Evolutionary conservation across 1,140 invertebrate species (phyloP).

Genomic region (Hesperophylax magnus): DNA sequence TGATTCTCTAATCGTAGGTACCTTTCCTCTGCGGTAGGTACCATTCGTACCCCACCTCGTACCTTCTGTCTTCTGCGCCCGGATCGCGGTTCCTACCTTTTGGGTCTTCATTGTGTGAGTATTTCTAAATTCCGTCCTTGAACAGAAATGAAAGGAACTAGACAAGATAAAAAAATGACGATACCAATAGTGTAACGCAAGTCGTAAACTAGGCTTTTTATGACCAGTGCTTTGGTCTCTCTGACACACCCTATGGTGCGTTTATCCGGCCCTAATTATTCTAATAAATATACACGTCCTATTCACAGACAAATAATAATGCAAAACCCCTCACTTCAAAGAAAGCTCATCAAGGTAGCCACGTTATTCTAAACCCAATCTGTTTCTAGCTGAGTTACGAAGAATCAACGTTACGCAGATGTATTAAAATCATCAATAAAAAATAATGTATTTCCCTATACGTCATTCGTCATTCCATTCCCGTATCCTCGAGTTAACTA

Average conservation of each 20-base stretch:
- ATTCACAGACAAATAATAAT: too few species aligned
- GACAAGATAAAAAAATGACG: background rate
- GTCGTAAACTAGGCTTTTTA: constrained; percentile 17
- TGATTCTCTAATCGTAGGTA: background rate
- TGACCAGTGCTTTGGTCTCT: constrained; percentile 1
- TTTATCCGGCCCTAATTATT: constrained; percentile 33
- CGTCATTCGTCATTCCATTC: too few species aligned
- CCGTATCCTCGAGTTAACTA: too few species aligned
- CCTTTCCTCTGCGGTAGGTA: too few species aligned
- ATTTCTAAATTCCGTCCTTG: constrained; percentile 3
- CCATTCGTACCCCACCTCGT: background rate
- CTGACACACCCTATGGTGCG: constrained; percentile 10
- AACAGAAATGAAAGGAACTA: constrained; percentile 6
- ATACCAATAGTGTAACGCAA: background rate
- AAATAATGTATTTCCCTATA: too few species aligned
- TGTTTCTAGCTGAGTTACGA: too few species aligned
- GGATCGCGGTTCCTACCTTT: too few species aligned
- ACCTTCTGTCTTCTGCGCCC: background rate
- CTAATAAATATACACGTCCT: background rate
- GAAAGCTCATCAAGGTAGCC: too few species aligned
- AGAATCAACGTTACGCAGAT: too few species aligned
- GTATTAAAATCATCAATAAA: too few species aligned
- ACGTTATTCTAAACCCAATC: too few species aligned
- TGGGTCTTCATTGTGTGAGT: background rate
- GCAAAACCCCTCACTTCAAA: too few species aligned